A percentile compares a stretch with the other conserved stretches of the same genome.
Conservation (phyloP, 2,888 invertebrate genomes). For the Mamestra brassicae region DNA sequence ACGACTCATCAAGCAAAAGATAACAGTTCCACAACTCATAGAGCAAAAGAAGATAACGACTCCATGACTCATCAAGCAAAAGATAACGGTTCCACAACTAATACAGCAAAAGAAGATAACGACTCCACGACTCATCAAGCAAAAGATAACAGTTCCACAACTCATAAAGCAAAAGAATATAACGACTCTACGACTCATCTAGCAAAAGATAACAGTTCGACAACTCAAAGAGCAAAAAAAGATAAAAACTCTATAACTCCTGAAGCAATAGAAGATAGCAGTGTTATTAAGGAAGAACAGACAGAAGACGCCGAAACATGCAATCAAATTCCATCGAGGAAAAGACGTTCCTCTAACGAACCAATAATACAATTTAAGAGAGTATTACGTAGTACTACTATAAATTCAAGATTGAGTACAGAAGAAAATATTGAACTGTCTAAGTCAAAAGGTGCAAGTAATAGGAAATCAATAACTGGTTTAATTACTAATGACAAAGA, state of each 20-base stretch:
- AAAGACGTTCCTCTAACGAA: conserved; percentile 65
- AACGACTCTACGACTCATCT: not conserved
- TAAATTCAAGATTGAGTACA: conserved; percentile 17
- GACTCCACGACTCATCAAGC: not conserved
- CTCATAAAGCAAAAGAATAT: not conserved
- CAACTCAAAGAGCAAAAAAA: conserved; percentile 3
- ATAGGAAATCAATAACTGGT: conserved; percentile 3
- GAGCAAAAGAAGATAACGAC: conserved; percentile 13
- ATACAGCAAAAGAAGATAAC: not conserved
- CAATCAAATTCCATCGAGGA: conserved; percentile 48
- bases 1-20: conserved; percentile 1
- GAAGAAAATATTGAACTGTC: conserved; percentile 38
- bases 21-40: not conserved
- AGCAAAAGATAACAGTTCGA: not conserved
- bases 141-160: not conserved
- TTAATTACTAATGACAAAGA: conserved; percentile 8
- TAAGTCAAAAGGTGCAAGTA: conserved; percentile 9
- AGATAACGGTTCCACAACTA: not conserved
- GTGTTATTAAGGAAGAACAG: no score
- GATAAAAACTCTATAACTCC: not conserved
- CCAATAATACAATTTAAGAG: conserved; percentile 60
- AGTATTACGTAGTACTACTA: conserved; percentile 73
- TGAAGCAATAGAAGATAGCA: conserved; percentile 2
- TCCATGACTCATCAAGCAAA: not conserved
- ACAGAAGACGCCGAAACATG: conserved; percentile 13